A percentile compares a stretch with the other conserved stretches of the same genome.
Conservation (phyloP, 2,113 vertebrate genomes). For the Rostratula benghalensis region DNA sequence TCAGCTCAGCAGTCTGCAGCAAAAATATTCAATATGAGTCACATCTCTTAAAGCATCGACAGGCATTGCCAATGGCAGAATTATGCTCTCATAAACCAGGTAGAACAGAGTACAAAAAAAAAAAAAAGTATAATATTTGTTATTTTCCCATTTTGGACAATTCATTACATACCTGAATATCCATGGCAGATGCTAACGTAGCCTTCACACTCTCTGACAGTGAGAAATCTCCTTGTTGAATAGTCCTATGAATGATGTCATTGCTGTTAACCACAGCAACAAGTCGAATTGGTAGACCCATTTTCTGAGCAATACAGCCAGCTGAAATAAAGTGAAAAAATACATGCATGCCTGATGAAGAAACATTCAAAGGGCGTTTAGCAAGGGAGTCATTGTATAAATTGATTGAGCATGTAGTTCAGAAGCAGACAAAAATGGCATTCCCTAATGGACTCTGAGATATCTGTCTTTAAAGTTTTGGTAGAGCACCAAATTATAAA, state of each 20-base stretch:
- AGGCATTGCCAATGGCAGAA: background rate
- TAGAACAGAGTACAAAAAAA: background rate
- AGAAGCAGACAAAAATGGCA: background rate
- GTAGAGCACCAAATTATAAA: background rate
- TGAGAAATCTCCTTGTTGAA: constrained; percentile 88
- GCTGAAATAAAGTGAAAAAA: constrained; percentile 58
- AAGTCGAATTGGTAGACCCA: constrained; percentile 86
- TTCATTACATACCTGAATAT: constrained; percentile 87
- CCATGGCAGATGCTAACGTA: constrained; percentile 90
- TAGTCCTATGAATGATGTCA: constrained; percentile 83
- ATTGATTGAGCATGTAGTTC: background rate
- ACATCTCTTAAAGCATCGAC: background rate
- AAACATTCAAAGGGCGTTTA: background rate
- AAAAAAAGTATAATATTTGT: background rate
- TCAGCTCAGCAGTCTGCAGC: background rate
- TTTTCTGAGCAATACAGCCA: constrained; percentile 80
- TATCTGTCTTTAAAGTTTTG: background rate
- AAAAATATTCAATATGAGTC: background rate
- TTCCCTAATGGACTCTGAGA: background rate
- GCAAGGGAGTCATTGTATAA: background rate
- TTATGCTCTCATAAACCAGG: background rate
- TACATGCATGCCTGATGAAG: background rate
- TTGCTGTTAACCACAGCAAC: constrained; percentile 87
- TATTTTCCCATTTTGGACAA: background rate
- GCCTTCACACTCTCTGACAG: constrained; percentile 70